Evolutionary conservation across 2,888 invertebrate genomes (phyloP).

Genomic region (Noctua pronuba): DNA sequence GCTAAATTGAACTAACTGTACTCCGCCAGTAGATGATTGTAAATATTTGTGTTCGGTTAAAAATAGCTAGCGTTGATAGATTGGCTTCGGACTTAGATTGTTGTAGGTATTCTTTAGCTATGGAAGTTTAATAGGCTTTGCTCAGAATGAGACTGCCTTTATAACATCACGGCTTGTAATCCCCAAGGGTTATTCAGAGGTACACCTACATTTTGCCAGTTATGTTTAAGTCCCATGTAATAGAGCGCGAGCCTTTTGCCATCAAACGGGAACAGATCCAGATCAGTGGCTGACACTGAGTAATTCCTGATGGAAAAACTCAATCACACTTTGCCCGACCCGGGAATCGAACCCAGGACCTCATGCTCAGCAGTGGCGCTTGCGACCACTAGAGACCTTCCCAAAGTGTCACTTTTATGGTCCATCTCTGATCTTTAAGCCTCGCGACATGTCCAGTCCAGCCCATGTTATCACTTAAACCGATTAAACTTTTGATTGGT

Average conservation of each 20-base stretch:
- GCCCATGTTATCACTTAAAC: neutral
- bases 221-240: neutral
- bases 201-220: neutral
- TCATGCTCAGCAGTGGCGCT: no score
- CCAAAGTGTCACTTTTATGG: no score
- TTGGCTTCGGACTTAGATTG: slow-evolving; percentile 25
- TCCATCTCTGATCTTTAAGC: no score
- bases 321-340: no score
- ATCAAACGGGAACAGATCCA: neutral
- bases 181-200: neutral
- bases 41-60: slow-evolving; percentile 64
- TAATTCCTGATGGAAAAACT: neutral
- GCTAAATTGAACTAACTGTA: slow-evolving; percentile 86
- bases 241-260: neutral
- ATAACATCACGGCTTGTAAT: neutral
- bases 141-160: neutral
- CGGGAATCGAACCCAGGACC: no score
- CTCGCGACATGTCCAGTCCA: no score
- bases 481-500: slow-evolving; percentile 13
- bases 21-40: slow-evolving; percentile 59
- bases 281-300: neutral
- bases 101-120: slow-evolving; percentile 9
- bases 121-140: neutral
- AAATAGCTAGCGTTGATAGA: slow-evolving; percentile 54
- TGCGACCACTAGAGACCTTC: no score